phyloP scores from a whole-genome alignment of 2,888 invertebrate species.

The Spisula solida region DNA sequence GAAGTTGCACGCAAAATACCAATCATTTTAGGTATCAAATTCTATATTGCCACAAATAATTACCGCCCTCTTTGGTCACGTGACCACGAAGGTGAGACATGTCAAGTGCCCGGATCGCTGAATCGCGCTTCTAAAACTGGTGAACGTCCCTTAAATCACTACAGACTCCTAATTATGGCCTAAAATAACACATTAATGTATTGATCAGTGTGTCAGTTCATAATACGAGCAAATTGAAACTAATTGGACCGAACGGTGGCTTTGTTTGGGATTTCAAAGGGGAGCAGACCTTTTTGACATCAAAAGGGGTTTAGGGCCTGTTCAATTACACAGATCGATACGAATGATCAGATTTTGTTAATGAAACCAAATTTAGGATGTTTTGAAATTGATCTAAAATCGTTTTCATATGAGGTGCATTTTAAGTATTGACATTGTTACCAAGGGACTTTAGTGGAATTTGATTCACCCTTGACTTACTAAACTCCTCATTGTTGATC shows the following conservation, averaged over 20 bases:
- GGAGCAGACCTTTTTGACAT: conserved; percentile 58
- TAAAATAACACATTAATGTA: conserved; percentile 72
- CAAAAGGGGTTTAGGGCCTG: conserved; percentile 46
- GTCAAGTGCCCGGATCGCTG: conserved; percentile 59
- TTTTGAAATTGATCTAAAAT: conserved; percentile 48
- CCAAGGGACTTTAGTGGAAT: conserved; percentile 70
- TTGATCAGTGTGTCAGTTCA: conserved; percentile 61
- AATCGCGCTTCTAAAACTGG: conserved; percentile 50
- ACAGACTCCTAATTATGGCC: conserved; percentile 69
- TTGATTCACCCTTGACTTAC: conserved; percentile 72
- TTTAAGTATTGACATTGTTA: conserved; percentile 61
- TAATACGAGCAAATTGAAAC: conserved; percentile 69
- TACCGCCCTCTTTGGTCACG: conserved; percentile 43
- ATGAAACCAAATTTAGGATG: conserved; percentile 59
- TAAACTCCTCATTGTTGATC: conserved; percentile 71
- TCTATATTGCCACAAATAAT: conserved; percentile 43
- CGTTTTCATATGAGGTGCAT: conserved; percentile 56
- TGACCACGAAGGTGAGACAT: conserved; percentile 59
- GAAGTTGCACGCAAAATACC: conserved; percentile 48
- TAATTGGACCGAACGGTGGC: conserved; percentile 64
- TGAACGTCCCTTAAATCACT: conserved; percentile 57
- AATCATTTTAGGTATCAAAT: conserved; percentile 52
- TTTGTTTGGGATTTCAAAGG: conserved; percentile 60
- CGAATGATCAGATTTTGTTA: conserved; percentile 43
- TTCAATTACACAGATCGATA: conserved; percentile 52